phyloP scores from a whole-genome alignment of 2,888 invertebrate species.

The Lasius platythorax region DNA sequence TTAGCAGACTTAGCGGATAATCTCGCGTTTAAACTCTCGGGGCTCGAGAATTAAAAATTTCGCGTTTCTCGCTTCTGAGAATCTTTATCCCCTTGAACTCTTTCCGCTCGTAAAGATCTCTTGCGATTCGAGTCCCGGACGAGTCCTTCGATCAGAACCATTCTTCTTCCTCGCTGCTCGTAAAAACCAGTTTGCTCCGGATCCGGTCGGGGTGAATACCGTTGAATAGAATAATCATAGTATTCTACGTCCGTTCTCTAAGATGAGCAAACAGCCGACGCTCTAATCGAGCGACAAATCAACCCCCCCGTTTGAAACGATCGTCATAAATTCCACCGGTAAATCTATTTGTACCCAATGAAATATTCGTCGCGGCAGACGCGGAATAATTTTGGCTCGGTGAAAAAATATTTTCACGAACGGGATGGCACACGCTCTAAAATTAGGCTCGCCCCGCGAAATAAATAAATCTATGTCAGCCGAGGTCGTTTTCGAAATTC shows the following conservation, averaged over 20 bases:
- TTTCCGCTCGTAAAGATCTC: conserved; percentile 38
- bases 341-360: conserved; percentile 22
- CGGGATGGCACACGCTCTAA: neutral
- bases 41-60: conserved; percentile 32
- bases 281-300: conserved; percentile 18
- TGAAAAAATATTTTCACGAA: neutral
- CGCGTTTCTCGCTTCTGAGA: conserved; percentile 20
- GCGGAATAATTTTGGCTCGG: neutral
- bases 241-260: conserved; percentile 15
- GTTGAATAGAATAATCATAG: conserved; percentile 62
- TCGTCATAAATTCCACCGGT: conserved; percentile 8
- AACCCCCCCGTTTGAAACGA: conserved; percentile 8
- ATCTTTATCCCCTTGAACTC: conserved; percentile 15
- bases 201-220: conserved; percentile 47
- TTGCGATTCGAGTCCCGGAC: conserved; percentile 46
- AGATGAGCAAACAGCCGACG: conserved; percentile 20
- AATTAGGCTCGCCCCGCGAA: neutral
- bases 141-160: conserved; percentile 51
- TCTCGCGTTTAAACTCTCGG: neutral
- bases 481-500: conserved; percentile 1
- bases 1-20: conserved; percentile 1
- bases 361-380: conserved; percentile 13
- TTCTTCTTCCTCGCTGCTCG: conserved; percentile 34
- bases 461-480: conserved; percentile 6
- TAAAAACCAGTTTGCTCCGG: conserved; percentile 53